Conservation (phyloP, 2,888 invertebrate species). For the Ernsta delagoae region DNA sequence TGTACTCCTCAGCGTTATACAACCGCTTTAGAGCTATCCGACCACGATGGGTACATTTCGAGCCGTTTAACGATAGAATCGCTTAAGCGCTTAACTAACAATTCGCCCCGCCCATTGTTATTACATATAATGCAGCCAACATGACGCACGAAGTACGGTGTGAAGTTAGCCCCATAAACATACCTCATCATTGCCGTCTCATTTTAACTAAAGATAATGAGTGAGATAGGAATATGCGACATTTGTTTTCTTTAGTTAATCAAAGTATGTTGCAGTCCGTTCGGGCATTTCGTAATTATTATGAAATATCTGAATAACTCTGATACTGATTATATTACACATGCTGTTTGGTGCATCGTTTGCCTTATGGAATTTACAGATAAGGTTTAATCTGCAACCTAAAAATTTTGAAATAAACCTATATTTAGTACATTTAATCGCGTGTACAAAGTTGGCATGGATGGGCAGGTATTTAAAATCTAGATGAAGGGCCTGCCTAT, state of each 20-base stretch:
- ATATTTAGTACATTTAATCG: too few species aligned
- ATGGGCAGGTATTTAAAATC: too few species aligned
- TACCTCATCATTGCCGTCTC: slow-evolving; percentile 49
- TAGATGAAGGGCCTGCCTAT: too few species aligned
- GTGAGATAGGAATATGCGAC: slow-evolving; percentile 48
- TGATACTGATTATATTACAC: neutral
- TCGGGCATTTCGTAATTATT: neutral
- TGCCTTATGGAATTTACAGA: too few species aligned
- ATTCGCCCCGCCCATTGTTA: slow-evolving; percentile 74
- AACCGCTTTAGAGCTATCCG: slow-evolving; percentile 44
- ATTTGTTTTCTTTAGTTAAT: slow-evolving; percentile 41
- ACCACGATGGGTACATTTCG: slow-evolving; percentile 1
- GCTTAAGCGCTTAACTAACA: slow-evolving; percentile 49
- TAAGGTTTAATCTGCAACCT: too few species aligned
- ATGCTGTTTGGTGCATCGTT: too few species aligned
- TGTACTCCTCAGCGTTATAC: slow-evolving; percentile 49
- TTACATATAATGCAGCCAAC: slow-evolving; percentile 82
- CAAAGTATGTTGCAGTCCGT: slow-evolving; percentile 14
- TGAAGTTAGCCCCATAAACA: slow-evolving; percentile 62
- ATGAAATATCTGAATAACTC: neutral
- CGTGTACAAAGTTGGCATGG: too few species aligned
- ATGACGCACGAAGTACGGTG: slow-evolving; percentile 68
- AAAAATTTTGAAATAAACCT: too few species aligned
- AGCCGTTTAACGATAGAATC: slow-evolving; percentile 48
- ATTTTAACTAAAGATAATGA: slow-evolving; percentile 47